A percentile compares a stretch with the other conserved stretches of the same genome.
Conservation (phyloP, 2,888 invertebrate species). For the Hartigia nigra region DNA sequence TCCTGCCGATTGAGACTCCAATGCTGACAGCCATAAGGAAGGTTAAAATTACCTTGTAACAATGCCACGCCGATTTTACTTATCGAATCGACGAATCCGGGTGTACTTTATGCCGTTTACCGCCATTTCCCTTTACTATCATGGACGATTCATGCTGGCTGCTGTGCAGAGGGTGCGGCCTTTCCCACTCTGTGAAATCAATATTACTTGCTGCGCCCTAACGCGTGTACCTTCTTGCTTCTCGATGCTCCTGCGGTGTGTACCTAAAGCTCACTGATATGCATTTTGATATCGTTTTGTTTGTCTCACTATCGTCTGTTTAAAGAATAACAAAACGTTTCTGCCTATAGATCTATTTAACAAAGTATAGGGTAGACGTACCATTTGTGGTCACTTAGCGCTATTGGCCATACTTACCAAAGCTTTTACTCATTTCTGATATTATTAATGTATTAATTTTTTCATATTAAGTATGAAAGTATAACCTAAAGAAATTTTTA, state of each 20-base stretch:
- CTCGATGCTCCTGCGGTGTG: not conserved
- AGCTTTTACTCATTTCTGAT: too few species aligned
- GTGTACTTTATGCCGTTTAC: slow-evolving; percentile 10
- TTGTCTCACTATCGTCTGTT: not conserved
- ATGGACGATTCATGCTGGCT: not conserved
- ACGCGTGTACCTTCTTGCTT: not conserved
- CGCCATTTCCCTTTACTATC: not conserved
- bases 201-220: slow-evolving; percentile 35
- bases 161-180: slow-evolving; percentile 41
- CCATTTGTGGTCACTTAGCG: too few species aligned
- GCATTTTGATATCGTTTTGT: not conserved
- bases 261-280: not conserved
- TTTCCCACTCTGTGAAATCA: slow-evolving; percentile 38
- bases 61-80: not conserved
- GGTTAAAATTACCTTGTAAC: not conserved
- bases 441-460: too few species aligned
- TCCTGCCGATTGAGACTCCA: not conserved
- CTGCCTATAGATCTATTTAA: not conserved
- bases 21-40: not conserved
- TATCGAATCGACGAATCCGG: slow-evolving; percentile 27
- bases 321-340: not conserved
- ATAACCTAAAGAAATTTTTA: too few species aligned
- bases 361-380: too few species aligned
- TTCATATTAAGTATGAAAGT: too few species aligned
- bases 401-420: too few species aligned